Percentiles rank a stretch among this genome's conserved stretches.
These are phyloP conservation scores for Rhizoglyphus robini DNA, from an alignment of 1,140 invertebrate species.

Conservation along the genomic window DNA sequence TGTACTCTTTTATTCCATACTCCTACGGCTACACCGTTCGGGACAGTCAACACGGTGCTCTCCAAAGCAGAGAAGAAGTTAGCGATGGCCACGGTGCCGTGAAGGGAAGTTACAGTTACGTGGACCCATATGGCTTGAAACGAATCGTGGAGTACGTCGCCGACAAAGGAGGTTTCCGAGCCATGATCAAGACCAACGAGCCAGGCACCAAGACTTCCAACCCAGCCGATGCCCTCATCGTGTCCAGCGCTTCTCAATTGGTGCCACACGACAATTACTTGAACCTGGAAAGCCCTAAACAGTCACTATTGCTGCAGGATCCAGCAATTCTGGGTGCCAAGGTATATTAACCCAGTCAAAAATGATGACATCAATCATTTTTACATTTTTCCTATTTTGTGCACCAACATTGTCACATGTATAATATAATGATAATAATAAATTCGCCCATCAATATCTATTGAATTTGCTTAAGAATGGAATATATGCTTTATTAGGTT, in stretches of 20 bases:
- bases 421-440: no score
- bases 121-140: constrained; percentile 23
- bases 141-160: constrained; percentile 31
- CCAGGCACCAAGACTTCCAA: background rate
- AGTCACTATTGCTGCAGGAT: background rate
- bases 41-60: background rate
- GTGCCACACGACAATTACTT: background rate
- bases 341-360: background rate
- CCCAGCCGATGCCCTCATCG: constrained; percentile 3
- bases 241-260: background rate
- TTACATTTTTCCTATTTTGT: no score
- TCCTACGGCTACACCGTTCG: no score
- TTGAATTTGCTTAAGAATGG: no score
- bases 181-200: constrained; percentile 21
- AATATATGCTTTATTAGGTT: no score
- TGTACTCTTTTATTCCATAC: no score
- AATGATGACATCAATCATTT: no score
- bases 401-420: no score
- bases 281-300: background rate
- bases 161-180: constrained; percentile 31
- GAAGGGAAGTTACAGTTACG: constrained; percentile 19
- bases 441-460: no score
- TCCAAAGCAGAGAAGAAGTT: background rate
- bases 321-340: no score
- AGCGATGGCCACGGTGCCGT: constrained; percentile 16